Conservation (phyloP, 2,113 vertebrate genomes). For the Embiotoca jacksoni region DNA sequence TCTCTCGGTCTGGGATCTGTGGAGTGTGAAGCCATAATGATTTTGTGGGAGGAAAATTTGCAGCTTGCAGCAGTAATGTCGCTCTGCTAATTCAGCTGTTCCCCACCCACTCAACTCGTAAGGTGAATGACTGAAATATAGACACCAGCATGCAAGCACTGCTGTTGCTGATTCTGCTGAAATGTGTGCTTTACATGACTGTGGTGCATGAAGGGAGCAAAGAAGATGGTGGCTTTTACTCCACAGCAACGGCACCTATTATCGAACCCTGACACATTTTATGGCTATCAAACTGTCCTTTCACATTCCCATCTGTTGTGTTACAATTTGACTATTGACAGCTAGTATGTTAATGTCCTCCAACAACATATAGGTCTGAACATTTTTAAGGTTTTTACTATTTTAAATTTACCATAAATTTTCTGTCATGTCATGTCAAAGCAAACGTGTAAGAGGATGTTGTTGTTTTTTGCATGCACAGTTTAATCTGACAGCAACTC, state of each 20-base stretch:
- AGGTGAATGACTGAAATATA: conserved; percentile 52
- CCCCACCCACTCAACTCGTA: conserved; percentile 40
- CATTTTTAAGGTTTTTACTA: not conserved
- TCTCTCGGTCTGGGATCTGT: conserved; percentile 37
- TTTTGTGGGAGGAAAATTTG: conserved; percentile 73
- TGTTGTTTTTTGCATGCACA: not conserved
- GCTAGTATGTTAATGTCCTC: not conserved
- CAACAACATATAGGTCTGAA: not conserved
- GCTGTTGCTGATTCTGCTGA: conserved; percentile 47
- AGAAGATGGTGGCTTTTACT: conserved; percentile 14
- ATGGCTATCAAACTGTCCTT: conserved; percentile 29
- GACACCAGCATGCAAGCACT: conserved; percentile 6
- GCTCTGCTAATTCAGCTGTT: conserved; percentile 65
- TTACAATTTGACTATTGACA: conserved; percentile 12
- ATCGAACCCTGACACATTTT: conserved; percentile 33
- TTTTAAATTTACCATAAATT: not conserved
- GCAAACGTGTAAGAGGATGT: not conserved
- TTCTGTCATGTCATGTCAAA: not conserved
- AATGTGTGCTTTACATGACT: conserved; percentile 45
- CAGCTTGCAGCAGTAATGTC: conserved; percentile 66
- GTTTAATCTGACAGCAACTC: conserved; percentile 21
- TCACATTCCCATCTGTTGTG: conserved; percentile 31
- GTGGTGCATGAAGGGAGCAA: not conserved
- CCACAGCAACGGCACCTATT: not conserved
- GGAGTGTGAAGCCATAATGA: conserved; percentile 68